Evolutionary conservation across 92 coral and sea anemone genomes (phyloP), one percentile per base, ranked within the genome.

Genomic region (Hydrozoanthus gracilis): DNA sequence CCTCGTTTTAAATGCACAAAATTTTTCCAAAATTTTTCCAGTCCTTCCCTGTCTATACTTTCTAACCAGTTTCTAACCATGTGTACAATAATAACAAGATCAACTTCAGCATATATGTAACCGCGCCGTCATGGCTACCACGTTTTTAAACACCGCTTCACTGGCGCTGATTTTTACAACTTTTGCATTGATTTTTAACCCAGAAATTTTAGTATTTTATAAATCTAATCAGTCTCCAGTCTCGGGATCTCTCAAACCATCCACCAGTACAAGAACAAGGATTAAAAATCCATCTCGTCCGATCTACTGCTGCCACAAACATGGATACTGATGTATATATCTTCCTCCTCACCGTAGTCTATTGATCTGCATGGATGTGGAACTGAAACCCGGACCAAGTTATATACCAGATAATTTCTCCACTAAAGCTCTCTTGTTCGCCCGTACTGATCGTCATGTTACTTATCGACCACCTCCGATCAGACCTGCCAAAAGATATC

Each of bases 401-500:
- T 47, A 5, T 13, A 71, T 71, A 39, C 76, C 51, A 71, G 13
- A 44, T 3, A 18, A 76, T 54, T 45, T 20, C 66, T 76, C 64
- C 66, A 76, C 51, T 49, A 76, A 47, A 76, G 18, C 66, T 76
- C 82, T 51, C 47, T 18, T 76, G 27, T 18, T 76, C 12, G 44
- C 17, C 82, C 10, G 47, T 51, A 76, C 18, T 52, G 66, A 47
- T 52, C 54, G 27, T 54, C 35, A 65, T 76, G 65, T 44, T 18
- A 10, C 82, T 76, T 76, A 76, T 18, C 48, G 82, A 76, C 65
- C 54, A 76, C 13, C 54, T 76, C 20, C 64, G 45, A 76, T 17
- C n/a, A 76, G 54, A 76, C 82, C 65, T 76, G n/a, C 64, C 66
- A 76, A 44, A 76, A 52, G 13, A 52, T 76, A 76, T 76, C 66